Conservation (phyloP, 2,113 vertebrate genomes). For the Lucifuga dentata region DNA sequence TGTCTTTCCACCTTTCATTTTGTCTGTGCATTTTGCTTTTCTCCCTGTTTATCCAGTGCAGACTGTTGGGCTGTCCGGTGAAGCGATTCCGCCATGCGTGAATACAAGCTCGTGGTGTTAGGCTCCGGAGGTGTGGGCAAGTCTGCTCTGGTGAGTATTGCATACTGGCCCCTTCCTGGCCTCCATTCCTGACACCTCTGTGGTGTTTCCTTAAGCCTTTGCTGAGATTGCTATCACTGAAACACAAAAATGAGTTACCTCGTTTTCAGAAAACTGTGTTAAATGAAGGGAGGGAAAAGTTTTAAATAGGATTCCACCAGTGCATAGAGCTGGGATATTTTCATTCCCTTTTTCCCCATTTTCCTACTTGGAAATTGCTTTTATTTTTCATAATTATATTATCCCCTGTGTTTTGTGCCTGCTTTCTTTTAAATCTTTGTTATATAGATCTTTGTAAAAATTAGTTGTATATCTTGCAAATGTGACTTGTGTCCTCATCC, state of each 20-base stretch:
- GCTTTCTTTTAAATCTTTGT: background rate
- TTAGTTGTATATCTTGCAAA: background rate
- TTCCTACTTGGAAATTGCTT: background rate
- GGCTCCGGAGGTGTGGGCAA: conserved; percentile 99
- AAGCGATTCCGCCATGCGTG: conserved; percentile 95
- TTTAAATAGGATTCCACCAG: background rate
- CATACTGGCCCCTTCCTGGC: conserved; percentile 31
- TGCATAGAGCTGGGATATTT: too few species aligned
- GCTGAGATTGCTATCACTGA: conserved; percentile 23
- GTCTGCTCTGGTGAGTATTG: conserved; percentile 96
- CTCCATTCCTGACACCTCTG: conserved; percentile 24
- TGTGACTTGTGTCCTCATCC: background rate
- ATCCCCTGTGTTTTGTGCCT: conserved; percentile 1
- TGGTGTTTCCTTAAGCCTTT: conserved; percentile 32
- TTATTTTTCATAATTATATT: background rate
- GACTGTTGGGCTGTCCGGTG: conserved; percentile 85
- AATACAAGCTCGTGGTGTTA: conserved; percentile 99
- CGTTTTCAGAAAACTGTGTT: conserved; percentile 1
- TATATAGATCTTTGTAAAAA: background rate
- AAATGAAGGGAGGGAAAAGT: background rate
- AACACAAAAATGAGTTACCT: background rate
- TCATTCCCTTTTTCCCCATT: background rate
- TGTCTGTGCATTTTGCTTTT: conserved; percentile 22
- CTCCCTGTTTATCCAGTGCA: conserved; percentile 73
- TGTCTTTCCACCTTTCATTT: conserved; percentile 16